A percentile compares a stretch with the other conserved stretches of the same genome.
phyloP scores from a whole-genome alignment of 2,888 invertebrate species.

The Pterobdella sp. region DNA sequence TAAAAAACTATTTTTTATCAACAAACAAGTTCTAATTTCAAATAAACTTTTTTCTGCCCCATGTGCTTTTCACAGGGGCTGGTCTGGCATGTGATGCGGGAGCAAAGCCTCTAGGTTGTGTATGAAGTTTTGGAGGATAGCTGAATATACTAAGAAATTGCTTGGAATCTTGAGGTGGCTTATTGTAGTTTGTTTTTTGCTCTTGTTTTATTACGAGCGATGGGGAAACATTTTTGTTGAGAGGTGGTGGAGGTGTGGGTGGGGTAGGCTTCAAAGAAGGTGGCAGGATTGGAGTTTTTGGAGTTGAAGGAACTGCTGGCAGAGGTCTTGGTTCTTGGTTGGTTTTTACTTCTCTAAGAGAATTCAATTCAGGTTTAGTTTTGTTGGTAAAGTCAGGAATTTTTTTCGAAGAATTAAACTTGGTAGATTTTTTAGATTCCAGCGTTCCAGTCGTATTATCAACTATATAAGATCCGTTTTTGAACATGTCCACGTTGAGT shows the following conservation, averaged over 20 bases:
- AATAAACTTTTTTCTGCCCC: conserved; percentile 30
- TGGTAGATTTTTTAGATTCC: not conserved
- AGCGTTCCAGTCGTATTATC: not conserved
- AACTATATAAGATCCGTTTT: not conserved
- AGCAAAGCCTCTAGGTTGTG: conserved; percentile 35
- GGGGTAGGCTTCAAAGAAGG: conserved; percentile 28
- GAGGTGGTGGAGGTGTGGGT: conserved; percentile 27
- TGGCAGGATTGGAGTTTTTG: conserved; percentile 28
- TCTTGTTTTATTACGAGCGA: conserved; percentile 12
- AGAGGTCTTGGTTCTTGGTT: conserved; percentile 6
- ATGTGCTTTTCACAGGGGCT: conserved; percentile 31
- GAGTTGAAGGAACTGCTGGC: conserved; percentile 26
- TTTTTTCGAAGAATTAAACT: too few relatives aligned
- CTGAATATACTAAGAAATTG: not conserved
- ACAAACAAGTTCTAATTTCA: too few relatives aligned
- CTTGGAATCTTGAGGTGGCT: conserved; percentile 14
- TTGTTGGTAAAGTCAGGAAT: not conserved
- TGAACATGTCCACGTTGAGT: not conserved
- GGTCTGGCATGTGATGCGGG: conserved; percentile 36
- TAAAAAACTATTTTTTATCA: too few relatives aligned
- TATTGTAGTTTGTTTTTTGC: conserved; percentile 30
- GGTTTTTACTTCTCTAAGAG: not conserved
- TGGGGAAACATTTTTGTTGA: conserved; percentile 19
- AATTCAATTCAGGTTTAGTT: not conserved
- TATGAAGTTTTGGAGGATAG: conserved; percentile 30